phyloP scores from a whole-genome alignment of 1,140 invertebrate species.

The Drosophila grimshawi region DNA sequence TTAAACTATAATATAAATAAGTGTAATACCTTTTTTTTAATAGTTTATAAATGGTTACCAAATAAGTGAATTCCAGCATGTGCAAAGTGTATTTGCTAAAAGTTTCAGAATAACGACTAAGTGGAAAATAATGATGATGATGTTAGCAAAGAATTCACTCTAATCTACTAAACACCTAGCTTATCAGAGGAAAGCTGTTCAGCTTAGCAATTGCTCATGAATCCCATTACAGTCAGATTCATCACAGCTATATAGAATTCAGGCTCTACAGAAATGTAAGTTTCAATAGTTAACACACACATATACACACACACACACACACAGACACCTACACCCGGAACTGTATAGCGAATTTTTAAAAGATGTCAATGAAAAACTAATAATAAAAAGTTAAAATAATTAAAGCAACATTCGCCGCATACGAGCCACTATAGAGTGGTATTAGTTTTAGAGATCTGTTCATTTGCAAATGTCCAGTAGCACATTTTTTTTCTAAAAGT shows the following conservation, averaged over 20 bases:
- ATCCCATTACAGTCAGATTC: background rate
- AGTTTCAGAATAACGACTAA: slow-evolving; percentile 18
- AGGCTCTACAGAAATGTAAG: background rate
- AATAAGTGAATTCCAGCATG: slow-evolving; percentile 35
- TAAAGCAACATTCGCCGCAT: background rate
- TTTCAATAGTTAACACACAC: slow-evolving; percentile 2
- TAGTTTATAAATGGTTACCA: slow-evolving; percentile 57
- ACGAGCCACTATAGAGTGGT: slow-evolving; percentile 14
- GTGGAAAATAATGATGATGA: background rate
- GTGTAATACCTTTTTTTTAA: slow-evolving; percentile 67
- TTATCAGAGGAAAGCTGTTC: background rate
- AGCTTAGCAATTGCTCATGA: background rate
- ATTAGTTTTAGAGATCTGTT: slow-evolving; percentile 38
- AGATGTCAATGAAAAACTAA: slow-evolving; percentile 20
- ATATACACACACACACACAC: slow-evolving; percentile 6
- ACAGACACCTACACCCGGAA: background rate
- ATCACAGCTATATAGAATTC: background rate
- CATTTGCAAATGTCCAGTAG: slow-evolving; percentile 67
- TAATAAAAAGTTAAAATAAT: slow-evolving; percentile 6
- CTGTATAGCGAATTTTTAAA: background rate
- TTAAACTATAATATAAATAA: slow-evolving; percentile 42
- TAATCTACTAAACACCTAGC: background rate
- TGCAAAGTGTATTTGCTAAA: slow-evolving; percentile 27
- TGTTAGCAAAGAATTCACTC: background rate
- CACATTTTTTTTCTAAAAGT: slow-evolving; percentile 60